Conservation (phyloP, 1,140 invertebrate species). For the Pantala flavescens region DNA sequence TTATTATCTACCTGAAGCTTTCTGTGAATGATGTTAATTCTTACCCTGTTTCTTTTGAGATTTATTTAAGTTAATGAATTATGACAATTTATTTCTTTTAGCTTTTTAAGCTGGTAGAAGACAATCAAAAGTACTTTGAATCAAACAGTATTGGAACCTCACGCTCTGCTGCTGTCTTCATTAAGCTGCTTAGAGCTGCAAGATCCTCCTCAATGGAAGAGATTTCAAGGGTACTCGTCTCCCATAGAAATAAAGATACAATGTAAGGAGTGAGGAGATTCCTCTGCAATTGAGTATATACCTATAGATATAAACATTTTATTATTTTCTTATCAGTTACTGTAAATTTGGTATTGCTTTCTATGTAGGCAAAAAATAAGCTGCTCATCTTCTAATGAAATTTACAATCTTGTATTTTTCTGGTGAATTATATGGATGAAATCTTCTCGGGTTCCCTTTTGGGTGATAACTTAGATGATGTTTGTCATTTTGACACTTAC, state of each 20-base stretch:
- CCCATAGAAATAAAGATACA: constrained; percentile 39
- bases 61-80: constrained; percentile 1
- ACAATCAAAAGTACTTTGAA: constrained; percentile 40
- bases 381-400: no score
- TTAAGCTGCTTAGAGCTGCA: constrained; percentile 48
- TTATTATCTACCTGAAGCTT: constrained; percentile 10
- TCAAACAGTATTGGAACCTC: constrained; percentile 46
- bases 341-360: no score
- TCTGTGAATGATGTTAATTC: background rate
- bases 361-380: no score
- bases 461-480: no score
- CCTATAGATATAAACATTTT: no score
- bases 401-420: no score
- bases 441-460: no score
- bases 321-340: no score
- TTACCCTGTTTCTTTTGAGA: no score
- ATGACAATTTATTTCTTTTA: constrained; percentile 24
- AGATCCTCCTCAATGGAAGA: constrained; percentile 45
- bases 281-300: background rate
- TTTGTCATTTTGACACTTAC: no score
- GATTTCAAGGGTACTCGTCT: constrained; percentile 47
- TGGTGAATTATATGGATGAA: no score
- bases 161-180: constrained; percentile 50
- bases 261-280: constrained; percentile 34
- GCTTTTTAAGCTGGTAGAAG: constrained; percentile 43